Percentiles rank a stretch among this genome's conserved stretches.
Conservation (phyloP, 2,797 vertebrate genomes). For the Melanogrammus aeglefinus region DNA sequence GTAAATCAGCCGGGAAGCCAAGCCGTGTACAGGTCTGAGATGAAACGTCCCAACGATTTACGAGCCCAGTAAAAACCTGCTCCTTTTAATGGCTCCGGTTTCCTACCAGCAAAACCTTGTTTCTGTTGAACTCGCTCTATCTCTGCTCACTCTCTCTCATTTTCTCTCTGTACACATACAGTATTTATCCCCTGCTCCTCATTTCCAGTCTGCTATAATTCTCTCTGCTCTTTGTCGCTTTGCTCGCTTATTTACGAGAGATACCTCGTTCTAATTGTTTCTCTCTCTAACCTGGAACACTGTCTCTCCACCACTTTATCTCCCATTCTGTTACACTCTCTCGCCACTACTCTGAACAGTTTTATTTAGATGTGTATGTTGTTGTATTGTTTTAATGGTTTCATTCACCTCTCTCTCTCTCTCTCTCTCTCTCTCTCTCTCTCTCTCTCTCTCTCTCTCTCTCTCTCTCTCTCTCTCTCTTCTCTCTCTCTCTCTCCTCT, state of each 20-base stretch:
- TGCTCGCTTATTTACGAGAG: slow-evolving; percentile 7
- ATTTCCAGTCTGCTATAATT: not conserved
- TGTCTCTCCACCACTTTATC: too few species aligned
- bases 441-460: slow-evolving; percentile 18
- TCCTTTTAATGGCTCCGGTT: slow-evolving; percentile 71
- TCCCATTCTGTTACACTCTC: not conserved
- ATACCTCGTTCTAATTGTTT: not conserved
- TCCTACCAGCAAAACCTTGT: slow-evolving; percentile 46
- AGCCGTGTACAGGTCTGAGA: slow-evolving; percentile 70
- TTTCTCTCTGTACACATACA: not conserved
- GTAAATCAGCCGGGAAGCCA: slow-evolving; percentile 76
- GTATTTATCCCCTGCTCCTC: not conserved
- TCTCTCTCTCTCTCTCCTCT: slow-evolving; percentile 17
- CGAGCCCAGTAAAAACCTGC: slow-evolving; percentile 70
- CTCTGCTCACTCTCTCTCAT: slow-evolving; percentile 3
- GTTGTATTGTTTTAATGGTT: too few species aligned
- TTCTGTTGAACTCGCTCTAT: slow-evolving; percentile 19
- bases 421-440: slow-evolving; percentile 55
- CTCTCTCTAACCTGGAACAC: not conserved
- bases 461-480: slow-evolving; percentile 16
- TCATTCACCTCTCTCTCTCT: not conserved
- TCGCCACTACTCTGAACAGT: not conserved
- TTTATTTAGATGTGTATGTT: not conserved
- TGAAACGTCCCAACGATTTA: slow-evolving; percentile 79
- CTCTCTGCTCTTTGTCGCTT: not conserved